Evolutionary conservation across 2,113 vertebrate species (phyloP), one percentile per base, ranked within the genome.

Genomic region (Notarius quadriscutis): DNA sequence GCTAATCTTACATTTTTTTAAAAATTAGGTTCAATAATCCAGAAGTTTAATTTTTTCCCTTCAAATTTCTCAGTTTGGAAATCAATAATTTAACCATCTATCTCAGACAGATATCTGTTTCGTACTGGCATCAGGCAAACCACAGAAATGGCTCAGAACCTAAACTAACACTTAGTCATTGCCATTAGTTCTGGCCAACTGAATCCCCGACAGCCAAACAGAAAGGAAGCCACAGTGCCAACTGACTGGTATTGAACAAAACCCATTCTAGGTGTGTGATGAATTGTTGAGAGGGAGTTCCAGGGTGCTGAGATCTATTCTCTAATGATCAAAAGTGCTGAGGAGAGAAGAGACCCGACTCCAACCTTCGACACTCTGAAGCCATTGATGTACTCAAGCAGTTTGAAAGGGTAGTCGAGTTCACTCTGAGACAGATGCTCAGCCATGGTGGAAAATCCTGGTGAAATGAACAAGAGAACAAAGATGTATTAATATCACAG

Each of bases 361-460:
- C 81, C 58, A 20, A 95, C 95, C 94, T 95, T 95, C 0, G 95
- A 96, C 50, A 95, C 88, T 84, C 92, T 93, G 92, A 94, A 96
- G 79, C 95, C 94, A 80, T 95, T 94, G 74, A 96, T 89, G 87
- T 95, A 96, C 87, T 96, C 94, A 89, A 96, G 91, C 30, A 96
- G 94, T 92, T 94, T 95, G 83, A 94, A 94, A 0, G 95, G 95
- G 34, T 95, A 96, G 86, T 95, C 94, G 89, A 95, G 94, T 88
- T 96, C 95, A 79, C 94, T 95, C 87, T 94, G 95, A 69, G 95
- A 95, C 7, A 95, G 88, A 84, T 93, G 92, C 67, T 94, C 94
- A 14, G 95, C 94, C 95, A 96, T 96, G 34, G 75, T 83, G 78
- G 18, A 22, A 67, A 69, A 60, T 67, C n/a, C 81, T 79, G 41